A percentile compares a stretch with the other conserved stretches of the same genome.
Evolutionary conservation across 2,797 vertebrate genomes (phyloP).

Genomic region (Myotis pilosus): DNA sequence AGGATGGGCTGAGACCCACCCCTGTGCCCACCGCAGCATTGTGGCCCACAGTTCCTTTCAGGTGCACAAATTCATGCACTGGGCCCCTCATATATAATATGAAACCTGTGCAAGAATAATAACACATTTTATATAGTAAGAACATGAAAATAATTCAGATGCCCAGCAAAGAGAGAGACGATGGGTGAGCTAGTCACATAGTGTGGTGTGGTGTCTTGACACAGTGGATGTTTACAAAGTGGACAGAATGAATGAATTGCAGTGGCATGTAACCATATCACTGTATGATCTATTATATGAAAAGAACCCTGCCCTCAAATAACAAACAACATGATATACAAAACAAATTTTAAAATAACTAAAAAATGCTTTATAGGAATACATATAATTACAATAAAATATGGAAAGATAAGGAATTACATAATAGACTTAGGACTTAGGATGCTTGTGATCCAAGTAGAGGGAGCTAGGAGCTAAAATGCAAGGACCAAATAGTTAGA

Average conservation of each 20-base stretch:
- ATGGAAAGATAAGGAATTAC: neutral
- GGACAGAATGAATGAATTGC: neutral
- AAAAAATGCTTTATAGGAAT: neutral
- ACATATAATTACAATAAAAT: neutral
- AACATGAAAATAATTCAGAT: neutral
- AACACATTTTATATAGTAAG: neutral
- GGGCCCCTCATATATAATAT: neutral
- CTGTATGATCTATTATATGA: neutral
- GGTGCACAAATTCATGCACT: too few species aligned
- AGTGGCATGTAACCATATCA: neutral
- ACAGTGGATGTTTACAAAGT: neutral
- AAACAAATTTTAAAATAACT: constrained; percentile 2
- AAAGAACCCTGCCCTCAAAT: neutral
- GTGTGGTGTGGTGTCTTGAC: neutral
- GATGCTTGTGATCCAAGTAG: neutral
- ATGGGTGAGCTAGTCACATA: neutral
- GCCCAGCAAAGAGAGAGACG: neutral
- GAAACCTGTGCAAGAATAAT: neutral
- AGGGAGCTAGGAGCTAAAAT: neutral
- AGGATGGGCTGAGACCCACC: too few species aligned
- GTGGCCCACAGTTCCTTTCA: too few species aligned
- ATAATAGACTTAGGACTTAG: neutral
- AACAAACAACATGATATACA: neutral
- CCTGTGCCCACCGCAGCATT: too few species aligned
- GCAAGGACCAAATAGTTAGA: neutral